phyloP scores from a whole-genome alignment of 2,113 vertebrate species.

The Phodopus roborovskii region DNA sequence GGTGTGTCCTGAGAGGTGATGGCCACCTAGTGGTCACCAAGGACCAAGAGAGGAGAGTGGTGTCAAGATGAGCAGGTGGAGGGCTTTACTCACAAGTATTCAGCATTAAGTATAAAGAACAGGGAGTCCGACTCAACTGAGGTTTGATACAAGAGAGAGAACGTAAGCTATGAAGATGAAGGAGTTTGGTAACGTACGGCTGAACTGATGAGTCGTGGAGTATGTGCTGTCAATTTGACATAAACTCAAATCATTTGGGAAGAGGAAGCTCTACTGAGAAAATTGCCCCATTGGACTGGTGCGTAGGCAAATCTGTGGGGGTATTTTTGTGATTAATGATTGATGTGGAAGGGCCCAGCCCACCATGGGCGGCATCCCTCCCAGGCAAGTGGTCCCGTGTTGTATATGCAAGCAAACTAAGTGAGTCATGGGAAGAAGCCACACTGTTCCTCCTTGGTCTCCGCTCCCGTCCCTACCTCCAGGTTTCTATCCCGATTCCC shows the following conservation, averaged over 20 bases:
- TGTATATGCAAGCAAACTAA: neutral
- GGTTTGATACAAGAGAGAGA: neutral
- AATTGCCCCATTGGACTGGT: neutral
- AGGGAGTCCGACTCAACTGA: neutral
- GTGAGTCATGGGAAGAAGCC: neutral
- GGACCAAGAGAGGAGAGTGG: no score
- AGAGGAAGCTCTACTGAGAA: neutral
- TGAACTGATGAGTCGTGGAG: neutral
- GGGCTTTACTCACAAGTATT: neutral
- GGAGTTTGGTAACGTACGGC: neutral
- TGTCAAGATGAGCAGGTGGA: neutral
- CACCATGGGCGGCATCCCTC: neutral
- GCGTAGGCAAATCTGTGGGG: neutral
- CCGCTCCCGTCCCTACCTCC: neutral
- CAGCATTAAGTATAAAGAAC: neutral
- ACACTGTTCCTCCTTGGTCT: no score
- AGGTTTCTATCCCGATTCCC: neutral
- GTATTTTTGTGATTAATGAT: neutral
- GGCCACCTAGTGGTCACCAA: no score
- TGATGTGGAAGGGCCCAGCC: neutral
- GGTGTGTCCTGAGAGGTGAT: neutral
- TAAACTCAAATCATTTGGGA: neutral
- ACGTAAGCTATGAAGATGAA: neutral
- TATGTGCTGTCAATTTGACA: neutral
- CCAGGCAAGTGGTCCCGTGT: neutral